phyloP scores from a whole-genome alignment of 2,888 invertebrate species.

The Conops quadrifasciatus region DNA sequence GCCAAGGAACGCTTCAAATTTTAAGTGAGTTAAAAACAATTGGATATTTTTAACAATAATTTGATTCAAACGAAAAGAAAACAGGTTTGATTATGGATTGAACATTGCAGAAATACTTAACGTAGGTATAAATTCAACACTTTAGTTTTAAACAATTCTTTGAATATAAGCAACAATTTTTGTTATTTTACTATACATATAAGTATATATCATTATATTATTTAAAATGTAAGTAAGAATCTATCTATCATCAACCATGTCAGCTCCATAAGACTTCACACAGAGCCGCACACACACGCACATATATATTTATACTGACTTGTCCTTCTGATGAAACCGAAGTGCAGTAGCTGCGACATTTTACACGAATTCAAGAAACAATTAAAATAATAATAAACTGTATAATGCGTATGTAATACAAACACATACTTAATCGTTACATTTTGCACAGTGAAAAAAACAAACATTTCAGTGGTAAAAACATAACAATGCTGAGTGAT shows the following conservation, averaged over 20 bases:
- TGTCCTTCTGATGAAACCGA: neutral
- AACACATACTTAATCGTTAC: constrained; percentile 39
- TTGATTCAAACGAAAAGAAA: constrained; percentile 24
- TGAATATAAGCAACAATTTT: neutral
- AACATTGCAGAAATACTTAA: constrained; percentile 21
- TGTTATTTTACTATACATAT: neutral
- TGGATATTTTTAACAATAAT: constrained; percentile 22
- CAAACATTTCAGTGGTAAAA: constrained; percentile 54
- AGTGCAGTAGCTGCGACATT: constrained; percentile 4
- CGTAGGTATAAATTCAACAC: too few species aligned
- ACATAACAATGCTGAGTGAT: constrained; percentile 57
- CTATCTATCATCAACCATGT: constrained; percentile 25
- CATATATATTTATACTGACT: constrained; percentile 8
- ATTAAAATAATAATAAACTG: constrained; percentile 10
- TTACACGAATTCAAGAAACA: constrained; percentile 44
- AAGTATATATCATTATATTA: constrained; percentile 19
- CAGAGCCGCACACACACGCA: constrained; percentile 14
- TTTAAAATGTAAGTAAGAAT: constrained; percentile 23
- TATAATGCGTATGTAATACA: constrained; percentile 44
- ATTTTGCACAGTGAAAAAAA: constrained; percentile 53
- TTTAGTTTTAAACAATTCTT: neutral
- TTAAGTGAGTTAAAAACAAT: neutral
- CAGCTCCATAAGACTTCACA: neutral
- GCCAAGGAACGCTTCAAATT: constrained; percentile 10
- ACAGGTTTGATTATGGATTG: neutral